Conservation (phyloP, 2,797 vertebrate species). For the Lithobates pipiens region DNA sequence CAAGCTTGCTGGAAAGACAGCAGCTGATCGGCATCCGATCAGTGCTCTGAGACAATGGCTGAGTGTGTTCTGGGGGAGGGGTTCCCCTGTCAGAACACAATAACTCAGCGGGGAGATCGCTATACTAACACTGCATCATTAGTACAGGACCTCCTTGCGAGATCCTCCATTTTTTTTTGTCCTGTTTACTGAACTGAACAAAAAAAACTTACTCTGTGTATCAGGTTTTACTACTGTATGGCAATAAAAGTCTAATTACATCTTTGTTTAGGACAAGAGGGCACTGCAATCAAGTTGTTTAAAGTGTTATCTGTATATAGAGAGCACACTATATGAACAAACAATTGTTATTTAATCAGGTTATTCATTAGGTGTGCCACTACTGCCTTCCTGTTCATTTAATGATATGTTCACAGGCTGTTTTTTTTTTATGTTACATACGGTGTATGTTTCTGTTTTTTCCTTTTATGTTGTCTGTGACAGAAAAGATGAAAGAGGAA, state of each 20-base stretch:
- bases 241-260: neutral
- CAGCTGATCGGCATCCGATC: no score
- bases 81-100: no score
- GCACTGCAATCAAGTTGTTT: neutral
- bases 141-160: no score
- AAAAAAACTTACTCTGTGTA: no score
- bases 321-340: neutral
- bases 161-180: no score
- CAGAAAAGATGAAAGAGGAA: slow-evolving; percentile 16
- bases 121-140: no score
- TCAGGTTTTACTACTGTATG: no score
- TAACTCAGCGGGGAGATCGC: no score
- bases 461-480: slow-evolving; percentile 3
- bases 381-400: slow-evolving; percentile 1
- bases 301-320: neutral
- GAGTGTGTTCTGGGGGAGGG: no score
- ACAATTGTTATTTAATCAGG: neutral
- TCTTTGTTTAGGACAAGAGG: neutral
- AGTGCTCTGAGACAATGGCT: no score
- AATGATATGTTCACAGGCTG: neutral
- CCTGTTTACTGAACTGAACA: no score
- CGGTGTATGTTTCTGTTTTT: neutral
- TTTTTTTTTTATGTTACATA: neutral
- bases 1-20: no score
- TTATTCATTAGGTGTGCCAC: neutral